Evolutionary conservation across 2,888 invertebrate species (phyloP), one percentile per base, ranked within the genome.

Genomic region (Dasysyrphus tricinctus): DNA sequence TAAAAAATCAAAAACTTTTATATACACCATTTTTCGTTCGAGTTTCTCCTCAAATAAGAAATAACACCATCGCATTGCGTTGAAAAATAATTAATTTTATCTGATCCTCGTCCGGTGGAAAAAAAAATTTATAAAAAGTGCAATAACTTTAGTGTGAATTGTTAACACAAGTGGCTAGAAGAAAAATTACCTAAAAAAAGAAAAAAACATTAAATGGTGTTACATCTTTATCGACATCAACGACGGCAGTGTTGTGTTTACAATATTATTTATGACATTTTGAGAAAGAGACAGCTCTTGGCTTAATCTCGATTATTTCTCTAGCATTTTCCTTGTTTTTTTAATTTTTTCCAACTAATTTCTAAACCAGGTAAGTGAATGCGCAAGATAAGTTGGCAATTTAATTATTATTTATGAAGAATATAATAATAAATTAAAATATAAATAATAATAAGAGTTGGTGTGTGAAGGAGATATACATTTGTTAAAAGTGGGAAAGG

Each of bases 261-360:
- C 88, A 89, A 89, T 69, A 69, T 89, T 87, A 85, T 88, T 89
- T 89, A 89, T 89, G 89, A 89, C 89, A 89, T 89, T 61, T 79
- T 88, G 84, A 72, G 83, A 88, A 88, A 85, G 88, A 88, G 88
- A 88, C 72, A 59, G 57, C 74, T 61, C 44, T 51, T 76, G 54
- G 47, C n/a, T 34, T 47, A 39, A 29, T 69, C 74, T 70, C 47
- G 57, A 77, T 72, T 79, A 54, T 77, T 78, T 80, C 32, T 49
- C 16, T 57, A 59, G 79, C 63, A 76, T 56, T 42, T 56, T 61
- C 39, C 56, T 63, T 69, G 74, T 78, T 88, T 69, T 67, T 84
- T 74, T 82, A 77, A 77, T 88, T 81, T 80, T 75, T 88, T 78
- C 72, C 72, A 67, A 37, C 3, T 49, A 19, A 37, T 5, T 65